These are phyloP conservation scores for Xylocopa sonorina DNA, from an alignment of 1,140 invertebrate species.

Conservation along the genomic window DNA sequence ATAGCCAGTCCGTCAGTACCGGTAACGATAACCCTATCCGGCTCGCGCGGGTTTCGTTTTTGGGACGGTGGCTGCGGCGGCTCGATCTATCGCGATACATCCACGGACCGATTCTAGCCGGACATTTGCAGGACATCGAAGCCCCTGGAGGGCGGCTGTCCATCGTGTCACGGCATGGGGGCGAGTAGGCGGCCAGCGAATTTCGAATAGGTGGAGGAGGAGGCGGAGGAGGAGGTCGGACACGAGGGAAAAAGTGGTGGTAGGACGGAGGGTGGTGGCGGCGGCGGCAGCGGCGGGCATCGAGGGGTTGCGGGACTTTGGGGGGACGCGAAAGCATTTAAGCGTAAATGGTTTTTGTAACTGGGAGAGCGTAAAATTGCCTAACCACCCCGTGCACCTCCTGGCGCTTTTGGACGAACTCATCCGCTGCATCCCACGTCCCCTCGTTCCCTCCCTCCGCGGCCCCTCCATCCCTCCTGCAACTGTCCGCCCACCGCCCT, in stretches of 20 bases:
- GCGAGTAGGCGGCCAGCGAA: conserved; percentile 56
- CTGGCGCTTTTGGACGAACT: conserved; percentile 74
- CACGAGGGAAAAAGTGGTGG: conserved; percentile 33
- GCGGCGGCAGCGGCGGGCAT: conserved; percentile 49
- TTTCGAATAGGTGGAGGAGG: conserved; percentile 47
- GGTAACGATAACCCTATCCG: conserved; percentile 47
- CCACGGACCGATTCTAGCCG: conserved; percentile 39
- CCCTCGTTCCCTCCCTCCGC: conserved; percentile 26
- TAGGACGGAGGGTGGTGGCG: no score
- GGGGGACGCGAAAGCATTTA: conserved; percentile 79
- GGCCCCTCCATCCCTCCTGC: conserved; percentile 22
- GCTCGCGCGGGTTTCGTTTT: conserved; percentile 41
- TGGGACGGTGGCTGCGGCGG: conserved; percentile 35
- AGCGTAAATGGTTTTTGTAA: conserved; percentile 82
- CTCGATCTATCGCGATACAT: conserved; percentile 52
- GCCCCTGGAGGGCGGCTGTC: conserved; percentile 66
- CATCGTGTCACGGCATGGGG: conserved; percentile 64
- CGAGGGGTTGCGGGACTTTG: conserved; percentile 69
- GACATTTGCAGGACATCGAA: conserved; percentile 63
- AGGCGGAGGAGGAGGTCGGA: conserved; percentile 18
- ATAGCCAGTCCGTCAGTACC: neutral
- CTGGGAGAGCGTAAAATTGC: conserved; percentile 82
- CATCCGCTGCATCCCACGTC: conserved; percentile 59
- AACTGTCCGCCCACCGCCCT: conserved; percentile 40
- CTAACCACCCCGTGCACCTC: conserved; percentile 77